Evolutionary conservation across 2,797 vertebrate species (phyloP).

Genomic region (Tiaroga cobitis): DNA sequence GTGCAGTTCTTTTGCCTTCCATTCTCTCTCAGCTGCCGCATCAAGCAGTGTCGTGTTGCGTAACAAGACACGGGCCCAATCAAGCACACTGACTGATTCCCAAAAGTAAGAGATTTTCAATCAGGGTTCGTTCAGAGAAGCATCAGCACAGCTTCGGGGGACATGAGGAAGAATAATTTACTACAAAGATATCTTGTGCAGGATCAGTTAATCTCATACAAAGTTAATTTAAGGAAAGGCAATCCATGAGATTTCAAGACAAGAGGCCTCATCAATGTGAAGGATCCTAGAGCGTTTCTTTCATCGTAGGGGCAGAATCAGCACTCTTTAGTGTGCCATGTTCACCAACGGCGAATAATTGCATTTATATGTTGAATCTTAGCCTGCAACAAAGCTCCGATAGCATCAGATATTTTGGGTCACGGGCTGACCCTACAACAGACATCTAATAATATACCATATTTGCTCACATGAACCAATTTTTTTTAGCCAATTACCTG

Average conservation of each 20-base stretch:
- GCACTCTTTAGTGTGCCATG: neutral
- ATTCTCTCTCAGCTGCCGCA: constrained; percentile 4
- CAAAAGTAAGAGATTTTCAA: constrained; percentile 28
- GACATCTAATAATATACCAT: neutral
- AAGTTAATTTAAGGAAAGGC: constrained; percentile 33
- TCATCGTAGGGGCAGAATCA: neutral
- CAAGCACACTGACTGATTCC: constrained; percentile 1
- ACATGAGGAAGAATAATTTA: constrained; percentile 19
- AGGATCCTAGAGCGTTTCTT: constrained; percentile 7
- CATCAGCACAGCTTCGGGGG: constrained; percentile 1
- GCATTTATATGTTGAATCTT: constrained; percentile 3
- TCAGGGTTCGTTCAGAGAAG: constrained; percentile 32
- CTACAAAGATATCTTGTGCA: neutral
- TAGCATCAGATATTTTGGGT: neutral
- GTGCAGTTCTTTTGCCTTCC: neutral
- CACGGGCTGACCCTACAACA: neutral
- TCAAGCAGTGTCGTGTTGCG: neutral
- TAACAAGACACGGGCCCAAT: constrained; percentile 16
- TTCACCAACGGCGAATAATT: neutral
- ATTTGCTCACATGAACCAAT: neutral
- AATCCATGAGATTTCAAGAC: neutral
- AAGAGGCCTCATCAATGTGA: constrained; percentile 28
- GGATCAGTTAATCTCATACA: constrained; percentile 18
- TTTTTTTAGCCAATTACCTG: neutral
- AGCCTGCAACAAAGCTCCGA: neutral